phyloP scores from a whole-genome alignment of 2,888 invertebrate genomes.

The Amaurobius ferox region DNA sequence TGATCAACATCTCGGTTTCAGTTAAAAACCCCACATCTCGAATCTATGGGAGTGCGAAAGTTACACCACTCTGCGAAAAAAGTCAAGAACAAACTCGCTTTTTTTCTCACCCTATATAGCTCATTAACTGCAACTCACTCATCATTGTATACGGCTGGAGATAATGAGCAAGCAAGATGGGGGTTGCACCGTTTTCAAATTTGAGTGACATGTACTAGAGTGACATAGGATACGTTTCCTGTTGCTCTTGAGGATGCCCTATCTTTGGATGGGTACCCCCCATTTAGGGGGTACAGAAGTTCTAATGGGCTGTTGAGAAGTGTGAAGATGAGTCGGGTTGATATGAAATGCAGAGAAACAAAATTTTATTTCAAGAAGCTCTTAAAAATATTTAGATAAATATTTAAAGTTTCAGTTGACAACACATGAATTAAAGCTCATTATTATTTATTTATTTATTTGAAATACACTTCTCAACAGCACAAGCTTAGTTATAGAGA shows the following conservation, averaged over 20 bases:
- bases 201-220: conserved; percentile 11
- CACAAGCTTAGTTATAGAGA: too few species aligned
- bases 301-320: conserved; percentile 4
- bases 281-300: neutral
- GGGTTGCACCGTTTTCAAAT: neutral
- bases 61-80: neutral
- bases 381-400: too few species aligned
- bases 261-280: neutral
- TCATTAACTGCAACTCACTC: conserved; percentile 9
- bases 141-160: neutral
- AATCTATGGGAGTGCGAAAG: neutral
- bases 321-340: neutral
- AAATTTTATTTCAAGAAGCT: too few species aligned
- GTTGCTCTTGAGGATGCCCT: neutral
- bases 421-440: too few species aligned
- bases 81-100: neutral
- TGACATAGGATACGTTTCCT: conserved; percentile 6
- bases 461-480: too few species aligned
- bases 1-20: neutral
- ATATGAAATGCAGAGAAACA: neutral
- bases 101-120: conserved; percentile 10
- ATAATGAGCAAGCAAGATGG: neutral
- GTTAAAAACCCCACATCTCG: neutral
- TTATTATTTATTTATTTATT: too few species aligned
- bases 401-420: too few species aligned